Evolutionary conservation across 1,140 invertebrate genomes (phyloP).

Genomic region (Monomorium pharaonis): DNA sequence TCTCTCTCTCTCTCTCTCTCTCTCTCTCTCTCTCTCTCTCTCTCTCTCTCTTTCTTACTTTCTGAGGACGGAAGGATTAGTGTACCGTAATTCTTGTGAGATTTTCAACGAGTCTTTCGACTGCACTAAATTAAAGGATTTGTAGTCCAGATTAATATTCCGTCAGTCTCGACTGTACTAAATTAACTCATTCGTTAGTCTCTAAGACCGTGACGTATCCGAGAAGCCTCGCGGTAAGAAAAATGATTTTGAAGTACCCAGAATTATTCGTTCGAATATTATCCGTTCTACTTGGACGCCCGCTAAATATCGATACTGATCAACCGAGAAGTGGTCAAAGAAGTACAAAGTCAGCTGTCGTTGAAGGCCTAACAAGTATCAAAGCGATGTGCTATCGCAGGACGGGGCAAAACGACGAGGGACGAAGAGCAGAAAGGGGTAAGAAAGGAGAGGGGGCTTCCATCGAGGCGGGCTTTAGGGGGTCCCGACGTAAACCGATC

Average conservation of each 20-base stretch:
- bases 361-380: constrained; percentile 18
- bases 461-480: constrained; percentile 18
- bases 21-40: no score
- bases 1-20: no score
- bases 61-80: not conserved
- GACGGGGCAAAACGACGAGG: not conserved
- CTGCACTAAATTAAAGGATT: constrained; percentile 2
- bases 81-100: constrained; percentile 20
- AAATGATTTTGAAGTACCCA: not conserved
- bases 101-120: constrained; percentile 3
- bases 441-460: not conserved
- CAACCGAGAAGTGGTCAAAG: not conserved
- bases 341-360: constrained; percentile 5
- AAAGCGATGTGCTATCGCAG: constrained; percentile 5
- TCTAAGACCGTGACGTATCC: not conserved
- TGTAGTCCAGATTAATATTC: not conserved
- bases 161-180: not conserved
- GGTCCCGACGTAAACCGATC: constrained; percentile 48
- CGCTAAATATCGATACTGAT: not conserved
- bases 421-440: not conserved
- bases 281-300: not conserved
- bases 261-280: not conserved
- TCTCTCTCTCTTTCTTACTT: no score
- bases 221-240: not conserved
- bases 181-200: not conserved